Base-by-base conservation (phyloP, 2,113 vertebrate species). In the Mastomys natalensis region DNA sequence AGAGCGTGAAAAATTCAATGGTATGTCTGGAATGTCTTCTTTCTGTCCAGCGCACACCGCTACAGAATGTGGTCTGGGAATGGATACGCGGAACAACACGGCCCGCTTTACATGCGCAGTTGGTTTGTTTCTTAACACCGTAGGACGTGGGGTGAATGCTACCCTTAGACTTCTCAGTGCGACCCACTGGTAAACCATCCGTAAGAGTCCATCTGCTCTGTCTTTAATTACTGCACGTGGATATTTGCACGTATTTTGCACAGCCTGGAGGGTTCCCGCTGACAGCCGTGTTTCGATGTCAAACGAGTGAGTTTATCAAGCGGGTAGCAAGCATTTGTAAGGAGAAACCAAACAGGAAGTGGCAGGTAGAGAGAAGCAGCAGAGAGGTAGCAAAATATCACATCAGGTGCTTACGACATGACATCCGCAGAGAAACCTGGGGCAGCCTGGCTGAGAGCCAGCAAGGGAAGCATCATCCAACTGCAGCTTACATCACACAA, bases 1-100 rank as follows among this genome's bases (percentile, higher is more conserved):
- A 99, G 94, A 98, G 98, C 1, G 98, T 98, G 97, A 99, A 98
- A 70, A 97, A 94, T 8, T 98, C 98, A n/a, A 97, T 98, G 98
- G 99, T 99, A 99, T 0, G 98, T 98, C 19, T 62, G 73, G 88
- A 82, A 0, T 3, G 58, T 43, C 15, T 64, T 34, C 3, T 85
- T 31, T 17, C 3, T 31, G 1, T 68, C 87, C 15, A 0, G 0
- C 3, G 7, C 5, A 1, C 5, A 0, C 21, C 43, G 5, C 1
- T 16, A 22, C 0, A 43, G 45, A 29, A 0, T 13, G 22, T 4
- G 37, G 16, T 31, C 62, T 13, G 43, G 76, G 68, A 7, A 45
- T 24, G 45, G 58, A 2, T 24, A 86, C 60, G 76, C 72, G 77
- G 45, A 62, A 11, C 76, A 22, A 31, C 11, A 34, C 2, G 73